Conservation (phyloP, 2,113 vertebrate genomes). For the Pan paniscus region DNA sequence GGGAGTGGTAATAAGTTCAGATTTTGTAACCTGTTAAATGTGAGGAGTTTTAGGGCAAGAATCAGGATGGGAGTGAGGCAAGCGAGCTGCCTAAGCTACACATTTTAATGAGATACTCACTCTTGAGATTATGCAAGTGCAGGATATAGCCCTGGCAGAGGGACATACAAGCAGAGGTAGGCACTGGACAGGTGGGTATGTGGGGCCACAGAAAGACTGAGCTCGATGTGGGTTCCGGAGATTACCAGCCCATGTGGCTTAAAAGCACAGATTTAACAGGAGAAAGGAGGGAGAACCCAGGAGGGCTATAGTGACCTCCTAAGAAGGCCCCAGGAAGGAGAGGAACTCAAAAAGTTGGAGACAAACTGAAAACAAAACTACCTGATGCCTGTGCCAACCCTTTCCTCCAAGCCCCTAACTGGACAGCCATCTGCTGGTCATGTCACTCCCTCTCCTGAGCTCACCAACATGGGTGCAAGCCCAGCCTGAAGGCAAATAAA, state of each 20-base stretch:
- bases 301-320: not conserved
- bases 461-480: not conserved
- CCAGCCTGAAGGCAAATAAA: not conserved
- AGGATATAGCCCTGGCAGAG: not conserved
- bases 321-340: not conserved
- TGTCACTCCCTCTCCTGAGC: not conserved
- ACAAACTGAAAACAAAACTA: not conserved
- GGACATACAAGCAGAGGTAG: not conserved
- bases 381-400: not conserved
- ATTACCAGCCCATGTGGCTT: not conserved
- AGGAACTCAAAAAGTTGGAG: not conserved
- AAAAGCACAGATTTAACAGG: not conserved
- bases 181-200: not conserved
- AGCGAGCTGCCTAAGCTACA: not conserved
- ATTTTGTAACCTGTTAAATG: not conserved
- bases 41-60: not conserved
- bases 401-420: not conserved
- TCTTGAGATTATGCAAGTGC: too few species aligned
- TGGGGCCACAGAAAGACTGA: not conserved
- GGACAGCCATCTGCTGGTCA: not conserved
- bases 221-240: too few species aligned
- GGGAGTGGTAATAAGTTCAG: not conserved
- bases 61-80: not conserved
- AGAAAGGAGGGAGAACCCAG: not conserved
- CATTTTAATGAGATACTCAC: not conserved